A percentile compares a stretch with the other conserved stretches of the same genome.
phyloP scores from a whole-genome alignment of 1,140 invertebrate species.

The Magallana angulata region DNA sequence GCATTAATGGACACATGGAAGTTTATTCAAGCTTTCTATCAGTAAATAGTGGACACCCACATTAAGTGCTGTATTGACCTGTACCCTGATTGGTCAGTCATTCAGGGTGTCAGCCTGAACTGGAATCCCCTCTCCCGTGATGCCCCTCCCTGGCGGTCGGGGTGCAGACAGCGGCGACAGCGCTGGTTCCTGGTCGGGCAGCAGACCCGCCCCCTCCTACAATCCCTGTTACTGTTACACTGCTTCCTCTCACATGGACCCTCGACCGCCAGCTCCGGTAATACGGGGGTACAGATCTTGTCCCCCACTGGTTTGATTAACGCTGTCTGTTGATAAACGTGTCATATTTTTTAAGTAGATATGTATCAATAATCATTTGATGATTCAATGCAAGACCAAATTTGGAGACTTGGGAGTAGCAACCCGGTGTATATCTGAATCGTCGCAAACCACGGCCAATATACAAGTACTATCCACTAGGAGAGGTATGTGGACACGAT shows the following conservation, averaged over 20 bases:
- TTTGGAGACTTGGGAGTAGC: no score
- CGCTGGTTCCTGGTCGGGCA: background rate
- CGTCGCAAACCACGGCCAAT: no score
- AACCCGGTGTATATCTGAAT: no score
- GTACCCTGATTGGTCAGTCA: background rate
- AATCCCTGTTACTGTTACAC: background rate
- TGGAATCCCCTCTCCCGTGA: background rate
- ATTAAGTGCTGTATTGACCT: no score
- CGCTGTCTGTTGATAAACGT: background rate
- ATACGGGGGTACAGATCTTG: background rate
- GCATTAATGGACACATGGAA: no score
- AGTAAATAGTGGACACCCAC: no score
- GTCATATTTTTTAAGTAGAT: no score
- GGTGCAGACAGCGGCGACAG: background rate
- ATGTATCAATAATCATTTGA: no score
- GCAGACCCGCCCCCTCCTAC: background rate
- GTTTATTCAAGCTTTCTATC: no score
- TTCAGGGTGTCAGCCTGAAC: background rate
- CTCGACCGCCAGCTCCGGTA: background rate
- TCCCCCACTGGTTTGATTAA: background rate
- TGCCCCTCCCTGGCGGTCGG: background rate
- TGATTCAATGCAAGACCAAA: no score
- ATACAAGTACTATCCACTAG: no score
- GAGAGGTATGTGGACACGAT: no score
- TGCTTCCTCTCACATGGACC: background rate